Evolutionary conservation across 1,140 invertebrate genomes (phyloP).

Genomic region (Branchinecta lynchi): DNA sequence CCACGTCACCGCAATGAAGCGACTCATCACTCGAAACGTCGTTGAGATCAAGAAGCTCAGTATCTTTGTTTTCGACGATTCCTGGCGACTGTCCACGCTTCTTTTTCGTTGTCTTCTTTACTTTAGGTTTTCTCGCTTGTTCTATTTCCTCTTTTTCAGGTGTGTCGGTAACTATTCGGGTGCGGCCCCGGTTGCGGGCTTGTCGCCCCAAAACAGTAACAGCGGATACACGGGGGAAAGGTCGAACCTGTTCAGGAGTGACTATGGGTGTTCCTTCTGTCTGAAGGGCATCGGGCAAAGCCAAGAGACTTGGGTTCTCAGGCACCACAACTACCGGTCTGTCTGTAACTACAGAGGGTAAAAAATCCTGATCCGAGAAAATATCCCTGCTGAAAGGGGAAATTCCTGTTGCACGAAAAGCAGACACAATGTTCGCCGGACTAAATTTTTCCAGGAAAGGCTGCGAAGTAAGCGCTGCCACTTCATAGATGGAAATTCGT

Average conservation of each 20-base stretch:
- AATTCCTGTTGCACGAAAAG: slow-evolving; percentile 24
- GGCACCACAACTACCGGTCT: slow-evolving; percentile 11
- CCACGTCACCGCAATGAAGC: background rate
- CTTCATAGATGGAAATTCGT: slow-evolving; percentile 23
- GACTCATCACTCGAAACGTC: background rate
- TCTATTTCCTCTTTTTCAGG: background rate
- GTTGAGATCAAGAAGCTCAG: background rate
- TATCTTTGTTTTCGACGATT: background rate
- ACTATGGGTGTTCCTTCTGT: background rate
- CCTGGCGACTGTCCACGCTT: background rate
- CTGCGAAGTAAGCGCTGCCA: slow-evolving; percentile 21
- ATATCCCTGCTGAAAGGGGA: slow-evolving; percentile 23
- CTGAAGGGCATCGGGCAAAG: background rate
- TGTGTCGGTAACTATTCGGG: background rate
- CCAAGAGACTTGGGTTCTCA: background rate
- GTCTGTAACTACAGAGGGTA: slow-evolving; percentile 21
- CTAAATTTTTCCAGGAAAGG: slow-evolving; percentile 19
- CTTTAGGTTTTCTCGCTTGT: background rate
- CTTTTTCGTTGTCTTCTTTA: background rate
- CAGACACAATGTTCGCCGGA: slow-evolving; percentile 23
- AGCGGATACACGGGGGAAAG: background rate
- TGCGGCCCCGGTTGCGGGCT: background rate
- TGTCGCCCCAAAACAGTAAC: background rate
- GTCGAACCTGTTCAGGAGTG: background rate
- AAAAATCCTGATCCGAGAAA: slow-evolving; percentile 23